Evolutionary conservation across 2,113 vertebrate genomes (phyloP), one percentile per base, ranked within the genome.

Genomic region (Lagopus leucura): DNA sequence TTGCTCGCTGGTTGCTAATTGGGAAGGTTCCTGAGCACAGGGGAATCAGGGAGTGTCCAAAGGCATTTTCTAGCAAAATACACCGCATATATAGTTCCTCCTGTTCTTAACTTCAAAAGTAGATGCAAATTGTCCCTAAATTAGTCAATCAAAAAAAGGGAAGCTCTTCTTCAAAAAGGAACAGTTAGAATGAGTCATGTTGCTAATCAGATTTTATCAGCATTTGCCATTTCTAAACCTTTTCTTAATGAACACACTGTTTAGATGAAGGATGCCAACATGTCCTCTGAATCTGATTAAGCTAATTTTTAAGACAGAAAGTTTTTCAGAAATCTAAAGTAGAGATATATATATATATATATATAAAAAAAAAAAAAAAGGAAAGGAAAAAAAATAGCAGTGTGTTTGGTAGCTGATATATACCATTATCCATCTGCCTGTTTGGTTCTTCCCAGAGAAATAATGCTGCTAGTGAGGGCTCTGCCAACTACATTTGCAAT

Each of bases 351-450:
- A n/a, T n/a, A n/a, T n/a, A n/a, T n/a, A n/a, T n/a, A n/a, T n/a
- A n/a, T n/a, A n/a, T n/a, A n/a, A 17, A 13, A 0, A 17, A 3
- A 10, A 40, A 61, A 20, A 8, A 27, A 58, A 10, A 48, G 34
- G n/a, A 65, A 20, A 10, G 22, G 36, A 0, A 19, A 3, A 10
- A 40, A 61, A 22, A 10, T 24, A 58, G 22, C 8, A 6, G 14
- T 24, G 30, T 67, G 20, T 72, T 66, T 72, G 18, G 16, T 38
- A 86, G 67, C 64, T 60, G 43, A 52, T 82, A 30, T 24, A 69
- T 76, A 70, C 52, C 18, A 77, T 91, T 81, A 85, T 45, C 75
- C 81, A 85, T 93, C 86, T 96, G 91, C 57, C 78, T 92, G 60
- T 82, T 74, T 4, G 1, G 50, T 79, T 60, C 69, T 91, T 78